Evolutionary conservation across 2,113 vertebrate genomes (phyloP), one percentile per base, ranked within the genome.

Genomic region (Tauraco erythrolophus): DNA sequence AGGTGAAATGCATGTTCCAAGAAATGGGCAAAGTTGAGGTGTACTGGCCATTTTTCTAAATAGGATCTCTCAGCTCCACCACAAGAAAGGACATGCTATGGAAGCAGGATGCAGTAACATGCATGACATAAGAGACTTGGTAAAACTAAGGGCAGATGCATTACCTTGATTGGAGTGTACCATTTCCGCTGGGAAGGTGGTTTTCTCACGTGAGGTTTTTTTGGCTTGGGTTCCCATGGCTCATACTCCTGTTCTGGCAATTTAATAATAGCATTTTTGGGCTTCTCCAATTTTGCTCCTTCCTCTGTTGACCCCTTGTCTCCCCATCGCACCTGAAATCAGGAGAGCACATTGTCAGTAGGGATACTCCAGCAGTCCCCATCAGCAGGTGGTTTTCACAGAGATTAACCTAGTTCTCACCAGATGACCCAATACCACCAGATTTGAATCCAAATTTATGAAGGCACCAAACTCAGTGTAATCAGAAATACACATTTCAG

Each of bases 191-290:
- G 98, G 64, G 98, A 98, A 7, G 97, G 97, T 33, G 89, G 69
- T 37, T 96, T 97, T 70, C 96, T 98, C 89, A 95, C 96, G 14
- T 96, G 90, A 3, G 95, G 84, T 84, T 98, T 99, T 84, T 98
- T 98, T 0, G 98, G 98, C 75, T 98, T 99, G 33, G 99, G 99
- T 87, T 99, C 99, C 91, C 98, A 98, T 0, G 98, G 99, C 92
- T 99, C 99, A 96, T 98, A 99, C 92, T 99, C 99, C 88, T 99
- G 98, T 56, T 99, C 99, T 10, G 99, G 99, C 98, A 99, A 97
- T 94, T 99, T 99, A 61, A 99, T 98, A 41, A 99, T 97, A 6
- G 99, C 99, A 50, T 99, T 99, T 96, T 99, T 99, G 16, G 99
- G 99, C 95, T 99, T 99, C 95, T 99, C 99, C 80, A 99, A 62